Conservation (phyloP, 2,888 invertebrate genomes). For the Drosophila pseudotalamancana region DNA sequence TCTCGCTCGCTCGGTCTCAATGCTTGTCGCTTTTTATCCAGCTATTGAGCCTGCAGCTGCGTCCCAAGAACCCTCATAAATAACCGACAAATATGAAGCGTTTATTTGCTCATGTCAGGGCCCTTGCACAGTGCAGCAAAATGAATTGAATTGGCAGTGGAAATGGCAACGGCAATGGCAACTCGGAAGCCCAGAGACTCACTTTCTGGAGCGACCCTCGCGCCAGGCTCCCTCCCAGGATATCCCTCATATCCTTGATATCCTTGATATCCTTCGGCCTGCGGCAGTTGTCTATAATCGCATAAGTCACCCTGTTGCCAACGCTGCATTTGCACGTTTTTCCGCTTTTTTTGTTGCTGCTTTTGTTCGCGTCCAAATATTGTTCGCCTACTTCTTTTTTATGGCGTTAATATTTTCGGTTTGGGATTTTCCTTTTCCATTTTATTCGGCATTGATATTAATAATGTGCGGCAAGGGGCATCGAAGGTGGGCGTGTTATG, state of each 20-base stretch:
- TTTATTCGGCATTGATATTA: conserved; percentile 53
- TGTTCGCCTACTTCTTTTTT: conserved; percentile 41
- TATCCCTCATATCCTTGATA: too few species aligned
- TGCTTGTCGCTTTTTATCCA: neutral
- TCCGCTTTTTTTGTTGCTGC: conserved; percentile 23
- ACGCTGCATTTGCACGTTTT: conserved; percentile 74
- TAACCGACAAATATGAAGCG: conserved; percentile 80
- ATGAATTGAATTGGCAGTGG: conserved; percentile 59
- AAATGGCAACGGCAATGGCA: conserved; percentile 43
- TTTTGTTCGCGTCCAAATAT: conserved; percentile 33
- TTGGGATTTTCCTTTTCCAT: conserved; percentile 25
- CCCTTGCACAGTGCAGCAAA: conserved; percentile 60
- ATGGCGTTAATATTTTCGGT: conserved; percentile 56
- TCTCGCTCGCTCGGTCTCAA: conserved; percentile 4
- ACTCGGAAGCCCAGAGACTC: conserved; percentile 31
- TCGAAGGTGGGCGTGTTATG: conserved; percentile 63
- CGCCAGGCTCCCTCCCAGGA: neutral
- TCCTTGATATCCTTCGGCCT: conserved; percentile 10
- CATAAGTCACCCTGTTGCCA: conserved; percentile 82
- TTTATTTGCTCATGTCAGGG: conserved; percentile 79
- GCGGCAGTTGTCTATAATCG: conserved; percentile 82
- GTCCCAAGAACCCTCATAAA: conserved; percentile 80
- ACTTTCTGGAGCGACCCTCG: conserved; percentile 34
- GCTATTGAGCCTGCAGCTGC: conserved; percentile 59
- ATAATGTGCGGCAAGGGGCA: conserved; percentile 43